Evolutionary conservation across 2,888 invertebrate species (phyloP).

Genomic region (Pollenia amentaria): DNA sequence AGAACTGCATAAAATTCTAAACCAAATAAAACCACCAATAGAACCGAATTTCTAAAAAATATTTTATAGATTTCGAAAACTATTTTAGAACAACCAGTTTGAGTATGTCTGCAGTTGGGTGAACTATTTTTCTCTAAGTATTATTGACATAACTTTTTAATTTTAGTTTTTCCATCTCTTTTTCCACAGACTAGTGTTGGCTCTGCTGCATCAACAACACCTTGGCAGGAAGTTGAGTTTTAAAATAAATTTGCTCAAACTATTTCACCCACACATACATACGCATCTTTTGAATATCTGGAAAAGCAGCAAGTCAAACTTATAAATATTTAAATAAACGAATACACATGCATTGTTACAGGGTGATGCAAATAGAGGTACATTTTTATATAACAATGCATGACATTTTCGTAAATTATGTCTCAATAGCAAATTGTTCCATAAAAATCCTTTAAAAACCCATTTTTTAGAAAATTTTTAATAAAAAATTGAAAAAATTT

Average conservation of each 20-base stretch:
- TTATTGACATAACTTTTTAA: constrained; percentile 44
- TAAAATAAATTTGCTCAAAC: constrained; percentile 30
- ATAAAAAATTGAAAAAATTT: too few species aligned
- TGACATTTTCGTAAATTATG: too few species aligned
- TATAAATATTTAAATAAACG: background rate
- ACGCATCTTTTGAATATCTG: constrained; percentile 28
- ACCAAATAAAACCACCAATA: background rate
- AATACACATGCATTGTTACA: background rate
- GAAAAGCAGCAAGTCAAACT: background rate
- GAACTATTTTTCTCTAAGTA: constrained; percentile 38
- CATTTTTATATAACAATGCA: too few species aligned
- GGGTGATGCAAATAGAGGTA: too few species aligned
- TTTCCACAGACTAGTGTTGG: constrained; percentile 30
- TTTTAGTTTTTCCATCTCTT: background rate
- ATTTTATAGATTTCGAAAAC: background rate
- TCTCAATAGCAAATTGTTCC: too few species aligned
- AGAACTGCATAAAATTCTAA: background rate
- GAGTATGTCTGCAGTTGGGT: constrained; percentile 11
- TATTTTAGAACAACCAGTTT: background rate
- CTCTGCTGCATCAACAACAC: constrained; percentile 54
- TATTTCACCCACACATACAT: constrained; percentile 27
- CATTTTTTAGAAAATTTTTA: too few species aligned
- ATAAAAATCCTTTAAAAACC: too few species aligned
- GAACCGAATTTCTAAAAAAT: background rate
- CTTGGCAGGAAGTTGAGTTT: constrained; percentile 46